Percentiles rank a stretch among this genome's conserved stretches.
Evolutionary conservation across 2,888 invertebrate species (phyloP).

Genomic region (Melieria crassipennis): DNA sequence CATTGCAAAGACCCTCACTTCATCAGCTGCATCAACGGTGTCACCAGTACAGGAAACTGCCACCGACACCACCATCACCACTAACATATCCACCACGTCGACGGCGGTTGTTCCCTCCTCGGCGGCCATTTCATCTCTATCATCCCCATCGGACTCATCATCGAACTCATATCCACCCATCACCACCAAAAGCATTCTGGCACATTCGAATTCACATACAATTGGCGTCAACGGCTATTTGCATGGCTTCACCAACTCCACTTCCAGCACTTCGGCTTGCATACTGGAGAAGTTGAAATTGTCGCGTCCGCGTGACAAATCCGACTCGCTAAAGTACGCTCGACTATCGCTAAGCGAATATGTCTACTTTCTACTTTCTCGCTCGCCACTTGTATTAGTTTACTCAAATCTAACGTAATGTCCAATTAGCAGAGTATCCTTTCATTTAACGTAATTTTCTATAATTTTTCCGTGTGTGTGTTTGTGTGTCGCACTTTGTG

Average conservation of each 20-base stretch:
- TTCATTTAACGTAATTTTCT: too few species aligned
- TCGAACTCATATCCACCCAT: conserved; percentile 45
- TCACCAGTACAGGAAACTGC: too few species aligned
- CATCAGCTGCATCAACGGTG: not conserved
- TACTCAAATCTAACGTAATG: not conserved
- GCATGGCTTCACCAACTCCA: conserved; percentile 48
- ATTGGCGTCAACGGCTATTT: conserved; percentile 50
- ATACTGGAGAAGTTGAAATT: conserved; percentile 49
- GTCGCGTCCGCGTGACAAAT: conserved; percentile 60
- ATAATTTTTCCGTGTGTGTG: too few species aligned
- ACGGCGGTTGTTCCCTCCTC: not conserved
- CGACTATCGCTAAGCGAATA: not conserved
- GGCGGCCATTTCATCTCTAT: conserved; percentile 1
- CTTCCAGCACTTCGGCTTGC: conserved; percentile 35
- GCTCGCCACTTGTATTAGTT: not conserved
- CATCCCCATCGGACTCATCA: conserved; percentile 41
- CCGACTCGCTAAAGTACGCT: conserved; percentile 64
- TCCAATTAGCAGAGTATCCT: too few species aligned
- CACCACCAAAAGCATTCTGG: conserved; percentile 57
- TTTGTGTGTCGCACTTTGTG: too few species aligned
- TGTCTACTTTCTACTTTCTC: conserved; percentile 8
- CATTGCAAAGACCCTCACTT: not conserved
- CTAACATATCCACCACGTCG: conserved; percentile 8
- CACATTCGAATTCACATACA: conserved; percentile 46
- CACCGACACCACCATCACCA: conserved; percentile 18